phyloP scores from a whole-genome alignment of 2,113 vertebrate genomes.

The Tragelaphus scriptus region DNA sequence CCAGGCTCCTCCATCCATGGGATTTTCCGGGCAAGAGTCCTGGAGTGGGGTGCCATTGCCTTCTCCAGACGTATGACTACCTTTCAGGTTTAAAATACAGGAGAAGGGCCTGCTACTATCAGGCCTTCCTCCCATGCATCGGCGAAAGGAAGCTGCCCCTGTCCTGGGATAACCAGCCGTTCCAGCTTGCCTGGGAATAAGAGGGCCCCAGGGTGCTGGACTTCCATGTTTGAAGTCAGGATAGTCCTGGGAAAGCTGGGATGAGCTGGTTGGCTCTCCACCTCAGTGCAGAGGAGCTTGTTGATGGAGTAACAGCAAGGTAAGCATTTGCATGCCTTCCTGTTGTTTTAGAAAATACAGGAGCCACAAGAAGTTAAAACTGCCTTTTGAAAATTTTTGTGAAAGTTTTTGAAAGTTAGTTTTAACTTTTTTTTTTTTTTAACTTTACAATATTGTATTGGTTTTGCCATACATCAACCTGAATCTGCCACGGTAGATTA shows the following conservation, averaged over 20 bases:
- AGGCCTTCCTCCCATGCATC: not conserved
- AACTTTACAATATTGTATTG: too few relatives aligned
- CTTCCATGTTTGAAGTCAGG: not conserved
- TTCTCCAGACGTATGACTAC: not conserved
- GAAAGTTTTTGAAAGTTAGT: conserved; percentile 1
- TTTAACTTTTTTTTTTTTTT: not conserved
- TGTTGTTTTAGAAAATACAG: not conserved
- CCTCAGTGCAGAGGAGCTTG: not conserved
- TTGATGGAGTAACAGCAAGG: not conserved
- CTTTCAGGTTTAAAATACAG: not conserved
- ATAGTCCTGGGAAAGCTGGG: not conserved
- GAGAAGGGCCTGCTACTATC: not conserved
- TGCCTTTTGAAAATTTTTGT: not conserved
- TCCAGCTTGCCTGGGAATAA: not conserved
- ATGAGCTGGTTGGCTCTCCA: not conserved
- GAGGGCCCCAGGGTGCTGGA: not conserved
- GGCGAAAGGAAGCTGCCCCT: not conserved
- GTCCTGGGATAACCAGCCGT: not conserved
- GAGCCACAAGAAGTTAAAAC: not conserved
- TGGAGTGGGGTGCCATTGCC: too few relatives aligned
- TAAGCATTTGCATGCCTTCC: not conserved
- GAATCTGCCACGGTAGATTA: too few relatives aligned
- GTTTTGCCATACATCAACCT: too few relatives aligned
- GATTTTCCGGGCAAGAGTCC: too few relatives aligned
- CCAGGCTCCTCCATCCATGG: too few relatives aligned